These are phyloP conservation scores for Tinamus guttatus DNA, from an alignment of 2,113 vertebrate genomes.

Conservation along the genomic window DNA sequence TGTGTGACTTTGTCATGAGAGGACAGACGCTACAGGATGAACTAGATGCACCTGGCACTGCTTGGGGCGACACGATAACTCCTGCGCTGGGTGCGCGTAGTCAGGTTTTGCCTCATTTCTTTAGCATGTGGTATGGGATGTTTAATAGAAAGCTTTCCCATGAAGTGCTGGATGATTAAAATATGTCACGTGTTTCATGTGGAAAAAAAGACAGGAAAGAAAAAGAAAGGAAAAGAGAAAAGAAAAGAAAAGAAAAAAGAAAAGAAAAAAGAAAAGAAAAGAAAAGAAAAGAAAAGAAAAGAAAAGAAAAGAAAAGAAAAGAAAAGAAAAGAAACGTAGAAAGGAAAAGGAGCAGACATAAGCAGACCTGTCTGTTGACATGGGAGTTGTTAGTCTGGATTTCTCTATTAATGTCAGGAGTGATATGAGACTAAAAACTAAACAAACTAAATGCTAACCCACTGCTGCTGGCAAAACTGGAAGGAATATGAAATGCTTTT, in stretches of 20 bases:
- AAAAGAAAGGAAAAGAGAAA: too few relatives aligned
- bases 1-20: not conserved
- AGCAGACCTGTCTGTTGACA: not conserved
- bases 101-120: not conserved
- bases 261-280: too few relatives aligned
- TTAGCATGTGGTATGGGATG: rapidly evolving
- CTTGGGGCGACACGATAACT: not conserved
- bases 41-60: not conserved
- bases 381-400: not conserved
- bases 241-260: too few relatives aligned
- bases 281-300: too few relatives aligned
- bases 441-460: not conserved
- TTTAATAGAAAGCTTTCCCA: not conserved
- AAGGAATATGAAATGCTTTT: not conserved
- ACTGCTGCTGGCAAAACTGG: not conserved
- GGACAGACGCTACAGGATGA: rapidly evolving
- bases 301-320: too few relatives aligned
- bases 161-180: conserved; percentile 3
- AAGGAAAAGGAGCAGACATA: not conserved
- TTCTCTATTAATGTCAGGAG: not conserved
- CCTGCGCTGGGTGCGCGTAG: rapidly evolving
- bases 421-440: not conserved
- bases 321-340: not conserved
- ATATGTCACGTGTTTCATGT: not conserved
- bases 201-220: too few relatives aligned